phyloP scores from a whole-genome alignment of 2,888 invertebrate species.

The Hedychridium roseum region DNA sequence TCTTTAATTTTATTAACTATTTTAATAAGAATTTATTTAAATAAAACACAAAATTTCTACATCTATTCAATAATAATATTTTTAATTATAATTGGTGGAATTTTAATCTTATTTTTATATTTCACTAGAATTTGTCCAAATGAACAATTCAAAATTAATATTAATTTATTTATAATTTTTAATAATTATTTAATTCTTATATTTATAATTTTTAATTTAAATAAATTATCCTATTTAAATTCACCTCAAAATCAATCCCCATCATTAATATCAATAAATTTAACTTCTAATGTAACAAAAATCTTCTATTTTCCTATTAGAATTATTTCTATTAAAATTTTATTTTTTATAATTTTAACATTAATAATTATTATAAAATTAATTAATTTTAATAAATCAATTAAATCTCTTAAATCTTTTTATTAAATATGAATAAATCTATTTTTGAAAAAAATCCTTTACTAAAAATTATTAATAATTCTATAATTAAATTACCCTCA shows the following conservation, averaged over 20 bases:
- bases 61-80: slow-evolving; percentile 68
- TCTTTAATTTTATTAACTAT: slow-evolving; percentile 59
- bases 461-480: slow-evolving; percentile 69
- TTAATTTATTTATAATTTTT: slow-evolving; percentile 14
- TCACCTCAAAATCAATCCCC: slow-evolving; percentile 9
- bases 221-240: slow-evolving; percentile 47
- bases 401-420: slow-evolving; percentile 69
- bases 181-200: slow-evolving; percentile 33
- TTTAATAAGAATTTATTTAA: slow-evolving; percentile 56
- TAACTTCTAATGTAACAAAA: slow-evolving; percentile 16
- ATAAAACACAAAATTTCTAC: slow-evolving; percentile 65
- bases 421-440: slow-evolving; percentile 66
- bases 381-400: slow-evolving; percentile 69
- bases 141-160: slow-evolving; percentile 66
- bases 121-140: slow-evolving; percentile 70
- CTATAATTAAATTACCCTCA: slow-evolving; percentile 70
- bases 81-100: slow-evolving; percentile 71
- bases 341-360: slow-evolving; percentile 38
- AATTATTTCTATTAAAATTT: slow-evolving; percentile 13
- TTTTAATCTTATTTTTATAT: slow-evolving; percentile 74
- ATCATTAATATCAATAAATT: slow-evolving; percentile 16
- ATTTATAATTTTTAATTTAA: slow-evolving; percentile 41
- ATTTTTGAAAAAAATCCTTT: slow-evolving; percentile 40
- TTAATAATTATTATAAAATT: slow-evolving; percentile 68
- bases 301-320: slow-evolving; percentile 19